A percentile compares a stretch with the other conserved stretches of the same genome.
These are phyloP conservation scores for Amitus sp. DNA, from an alignment of 2,888 invertebrate genomes.

Conservation along the genomic window DNA sequence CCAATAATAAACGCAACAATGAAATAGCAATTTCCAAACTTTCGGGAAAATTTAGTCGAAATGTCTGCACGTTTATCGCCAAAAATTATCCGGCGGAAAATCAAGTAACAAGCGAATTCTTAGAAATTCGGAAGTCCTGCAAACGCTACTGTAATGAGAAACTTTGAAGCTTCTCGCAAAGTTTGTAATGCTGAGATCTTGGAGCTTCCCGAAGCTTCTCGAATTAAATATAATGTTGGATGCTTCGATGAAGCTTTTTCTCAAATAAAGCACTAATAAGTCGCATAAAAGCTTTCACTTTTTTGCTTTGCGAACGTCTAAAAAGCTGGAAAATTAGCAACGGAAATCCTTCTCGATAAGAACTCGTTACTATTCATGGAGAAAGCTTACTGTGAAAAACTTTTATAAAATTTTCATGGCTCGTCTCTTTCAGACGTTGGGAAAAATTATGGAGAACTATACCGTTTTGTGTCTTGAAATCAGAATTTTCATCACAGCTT, in stretches of 20 bases:
- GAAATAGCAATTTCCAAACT: neutral
- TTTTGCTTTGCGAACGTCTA: neutral
- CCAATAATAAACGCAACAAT: neutral
- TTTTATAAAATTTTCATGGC: no score
- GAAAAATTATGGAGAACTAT: no score
- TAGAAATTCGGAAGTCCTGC: neutral
- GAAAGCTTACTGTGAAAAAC: no score
- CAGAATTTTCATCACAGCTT: no score
- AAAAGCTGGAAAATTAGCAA: no score
- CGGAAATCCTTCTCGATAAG: no score
- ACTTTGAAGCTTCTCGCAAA: neutral
- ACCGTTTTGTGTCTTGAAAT: no score
- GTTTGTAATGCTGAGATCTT: neutral
- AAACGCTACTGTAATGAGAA: neutral
- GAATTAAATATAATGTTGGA: conserved; percentile 1
- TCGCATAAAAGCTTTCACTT: neutral
- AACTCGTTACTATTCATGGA: no score
- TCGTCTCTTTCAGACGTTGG: no score
- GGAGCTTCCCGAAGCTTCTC: neutral
- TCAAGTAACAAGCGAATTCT: neutral
- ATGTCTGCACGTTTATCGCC: neutral
- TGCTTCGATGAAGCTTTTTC: neutral
- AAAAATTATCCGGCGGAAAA: neutral
- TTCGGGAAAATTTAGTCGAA: conserved; percentile 2
- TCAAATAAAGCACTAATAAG: neutral